Conservation (phyloP, 2,797 vertebrate species). For the Arremon aurantiirostris region DNA sequence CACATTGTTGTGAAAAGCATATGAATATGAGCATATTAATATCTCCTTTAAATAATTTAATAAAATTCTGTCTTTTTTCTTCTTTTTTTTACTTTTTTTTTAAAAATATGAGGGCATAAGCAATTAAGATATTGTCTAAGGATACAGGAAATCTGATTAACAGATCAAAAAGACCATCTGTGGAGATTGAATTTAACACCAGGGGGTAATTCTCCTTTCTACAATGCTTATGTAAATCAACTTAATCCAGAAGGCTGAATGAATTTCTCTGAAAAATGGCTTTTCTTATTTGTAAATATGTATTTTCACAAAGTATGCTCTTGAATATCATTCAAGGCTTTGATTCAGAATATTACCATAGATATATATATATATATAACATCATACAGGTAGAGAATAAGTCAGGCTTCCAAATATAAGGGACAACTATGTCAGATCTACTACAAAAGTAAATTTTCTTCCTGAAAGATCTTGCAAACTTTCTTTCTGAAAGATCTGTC, state of each 20-base stretch:
- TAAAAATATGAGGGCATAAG: not conserved
- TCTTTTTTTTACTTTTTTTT: not conserved
- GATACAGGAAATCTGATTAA: constrained; percentile 15
- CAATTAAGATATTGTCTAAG: constrained; percentile 15
- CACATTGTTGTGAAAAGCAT: not conserved
- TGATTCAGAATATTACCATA: not conserved
- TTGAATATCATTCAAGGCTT: not conserved
- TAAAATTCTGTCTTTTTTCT: not conserved
- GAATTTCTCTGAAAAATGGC: not conserved
- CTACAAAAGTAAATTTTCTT: not conserved
- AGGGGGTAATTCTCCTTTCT: not conserved
- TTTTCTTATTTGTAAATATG: constrained; percentile 22
- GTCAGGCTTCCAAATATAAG: not conserved
- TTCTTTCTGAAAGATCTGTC: not conserved
- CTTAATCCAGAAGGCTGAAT: not conserved
- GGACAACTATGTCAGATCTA: not conserved
- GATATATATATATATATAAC: not conserved
- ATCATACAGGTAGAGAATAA: not conserved
- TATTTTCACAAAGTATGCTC: not conserved
- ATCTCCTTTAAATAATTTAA: not conserved
- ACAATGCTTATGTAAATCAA: constrained; percentile 21
- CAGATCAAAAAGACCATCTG: constrained; percentile 37
- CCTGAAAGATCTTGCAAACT: not conserved
- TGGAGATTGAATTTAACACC: not conserved
- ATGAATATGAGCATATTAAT: no score